Base-by-base conservation (phyloP, 2,113 vertebrate genomes). In the Calidris pugnax region DNA sequence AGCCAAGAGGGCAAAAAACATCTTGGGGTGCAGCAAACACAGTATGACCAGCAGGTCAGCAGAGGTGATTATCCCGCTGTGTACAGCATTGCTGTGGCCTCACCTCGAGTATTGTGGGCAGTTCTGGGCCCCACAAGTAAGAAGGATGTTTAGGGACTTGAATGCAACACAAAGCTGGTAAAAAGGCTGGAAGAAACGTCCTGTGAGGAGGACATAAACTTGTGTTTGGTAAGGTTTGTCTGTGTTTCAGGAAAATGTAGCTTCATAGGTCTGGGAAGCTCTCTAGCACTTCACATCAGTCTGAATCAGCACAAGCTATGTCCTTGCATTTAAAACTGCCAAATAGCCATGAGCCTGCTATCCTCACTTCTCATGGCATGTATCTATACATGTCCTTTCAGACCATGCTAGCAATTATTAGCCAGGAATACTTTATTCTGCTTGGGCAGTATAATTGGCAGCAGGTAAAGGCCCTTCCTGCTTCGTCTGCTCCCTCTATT, bases 71-170 rank as follows among this genome's bases (percentile, higher is more conserved):
- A 27, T 43, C 14, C 43, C 4, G 0, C 26, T 81, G 26, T 59
- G 56, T 30, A n/a, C 3, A 73, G 26, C 5, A 0, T 14, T 41
- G 30, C 24, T 28, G n/a, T 0, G 1, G 16, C 24, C 35, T 30
- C 41, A n/a, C 7, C 13, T 41, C 13, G 30, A 66, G 50, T 2
- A 5, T 8, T 23, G 23, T 12, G n/a, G 18, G 39, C 22, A 47
- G 18, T 71, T 47, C 45, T 62, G 27, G 47, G 10, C 22, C 11
- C 18, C 26, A 33, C 26, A 2, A 28, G 45, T 51, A 18, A 59
- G 51, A 60, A 71, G 2, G 56, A 23, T 24, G 9, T 39, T 2
- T 7, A 60, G 45, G 39, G 60, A 4, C 22, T 45, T 45, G 45
- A 68, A 68, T 37, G 33, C 1, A 4, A 28, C 63, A 17, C 37